Percentiles rank a stretch among this genome's conserved stretches.
Evolutionary conservation across 1,140 invertebrate genomes (phyloP).

Genomic region (Nymphalis io): DNA sequence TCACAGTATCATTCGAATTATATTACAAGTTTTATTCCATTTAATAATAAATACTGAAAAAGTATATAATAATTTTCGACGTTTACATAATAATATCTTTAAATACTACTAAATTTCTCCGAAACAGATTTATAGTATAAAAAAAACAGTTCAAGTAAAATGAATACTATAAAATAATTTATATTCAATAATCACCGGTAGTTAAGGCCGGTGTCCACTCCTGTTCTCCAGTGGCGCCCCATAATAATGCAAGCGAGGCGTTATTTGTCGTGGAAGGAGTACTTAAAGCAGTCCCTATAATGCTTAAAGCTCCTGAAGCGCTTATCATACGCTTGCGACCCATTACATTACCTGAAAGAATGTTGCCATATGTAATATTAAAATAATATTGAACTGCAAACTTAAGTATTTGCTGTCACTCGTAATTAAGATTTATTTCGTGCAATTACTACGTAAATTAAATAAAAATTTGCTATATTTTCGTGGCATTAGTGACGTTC

Average conservation of each 20-base stretch:
- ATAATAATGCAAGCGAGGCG: conserved; percentile 88
- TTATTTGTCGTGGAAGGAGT: conserved; percentile 88
- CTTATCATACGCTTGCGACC: conserved; percentile 71
- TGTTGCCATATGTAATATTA: background rate
- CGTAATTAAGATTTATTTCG: no score
- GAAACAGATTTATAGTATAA: no score
- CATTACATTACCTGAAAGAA: conserved; percentile 60
- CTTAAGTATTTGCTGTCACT: no score
- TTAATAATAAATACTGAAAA: no score
- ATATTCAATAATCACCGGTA: conserved; percentile 85
- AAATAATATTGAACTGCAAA: no score
- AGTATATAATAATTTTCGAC: no score
- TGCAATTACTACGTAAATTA: background rate
- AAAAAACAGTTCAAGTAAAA: background rate
- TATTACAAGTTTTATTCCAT: no score
- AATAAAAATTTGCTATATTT: no score
- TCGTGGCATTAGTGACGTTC: no score
- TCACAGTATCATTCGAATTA: no score
- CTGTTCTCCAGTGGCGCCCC: conserved; percentile 95
- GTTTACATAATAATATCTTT: no score
- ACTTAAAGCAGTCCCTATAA: conserved; percentile 46
- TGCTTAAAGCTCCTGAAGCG: conserved; percentile 57
- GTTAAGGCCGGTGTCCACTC: conserved; percentile 97
- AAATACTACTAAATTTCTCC: no score
- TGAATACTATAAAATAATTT: background rate